phyloP scores from a whole-genome alignment of 2,888 invertebrate genomes.

The Ctenicera cuprea region DNA sequence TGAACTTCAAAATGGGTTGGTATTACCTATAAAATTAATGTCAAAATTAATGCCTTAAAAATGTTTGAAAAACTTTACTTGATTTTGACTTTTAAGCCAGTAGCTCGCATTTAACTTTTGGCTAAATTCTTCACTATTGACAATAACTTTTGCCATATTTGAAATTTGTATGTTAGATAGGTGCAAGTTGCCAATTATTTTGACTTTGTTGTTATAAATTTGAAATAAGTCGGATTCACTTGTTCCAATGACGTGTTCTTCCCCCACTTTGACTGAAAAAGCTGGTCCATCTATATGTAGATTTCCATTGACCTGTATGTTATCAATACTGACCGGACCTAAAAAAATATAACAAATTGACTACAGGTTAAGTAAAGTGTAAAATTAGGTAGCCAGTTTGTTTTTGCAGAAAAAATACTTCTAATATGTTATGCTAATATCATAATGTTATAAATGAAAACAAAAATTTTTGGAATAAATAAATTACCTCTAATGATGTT shows the following conservation, averaged over 20 bases:
- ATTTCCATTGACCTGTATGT: slow-evolving; percentile 57
- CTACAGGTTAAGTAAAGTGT: too few relatives aligned
- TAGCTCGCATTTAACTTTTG: slow-evolving; percentile 59
- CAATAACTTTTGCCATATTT: slow-evolving; percentile 57
- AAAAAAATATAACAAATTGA: slow-evolving; percentile 41
- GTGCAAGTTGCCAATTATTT: slow-evolving; percentile 65
- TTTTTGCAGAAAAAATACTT: too few relatives aligned
- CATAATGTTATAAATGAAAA: background rate
- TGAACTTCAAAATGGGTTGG: slow-evolving; percentile 62
- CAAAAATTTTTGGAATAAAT: background rate
- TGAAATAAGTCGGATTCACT: slow-evolving; percentile 66
- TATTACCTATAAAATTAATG: slow-evolving; percentile 60
- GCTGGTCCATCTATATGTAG: slow-evolving; percentile 31
- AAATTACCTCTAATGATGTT: slow-evolving; percentile 58
- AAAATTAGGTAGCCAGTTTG: background rate
- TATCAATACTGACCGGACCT: slow-evolving; percentile 65
- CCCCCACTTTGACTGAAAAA: slow-evolving; percentile 49
- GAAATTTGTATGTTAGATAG: slow-evolving; percentile 61
- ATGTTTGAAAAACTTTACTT: slow-evolving; percentile 57
- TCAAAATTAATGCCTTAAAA: slow-evolving; percentile 9
- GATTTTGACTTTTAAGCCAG: slow-evolving; percentile 68
- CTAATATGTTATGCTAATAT: too few relatives aligned
- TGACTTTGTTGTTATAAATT: slow-evolving; percentile 66
- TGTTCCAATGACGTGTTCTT: slow-evolving; percentile 62
- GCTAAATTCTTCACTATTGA: slow-evolving; percentile 61